A percentile compares a stretch with the other conserved stretches of the same genome.
These are phyloP conservation scores for Mongoloraphidia duomilia DNA, from an alignment of 2,888 invertebrate genomes.

Conservation along the genomic window DNA sequence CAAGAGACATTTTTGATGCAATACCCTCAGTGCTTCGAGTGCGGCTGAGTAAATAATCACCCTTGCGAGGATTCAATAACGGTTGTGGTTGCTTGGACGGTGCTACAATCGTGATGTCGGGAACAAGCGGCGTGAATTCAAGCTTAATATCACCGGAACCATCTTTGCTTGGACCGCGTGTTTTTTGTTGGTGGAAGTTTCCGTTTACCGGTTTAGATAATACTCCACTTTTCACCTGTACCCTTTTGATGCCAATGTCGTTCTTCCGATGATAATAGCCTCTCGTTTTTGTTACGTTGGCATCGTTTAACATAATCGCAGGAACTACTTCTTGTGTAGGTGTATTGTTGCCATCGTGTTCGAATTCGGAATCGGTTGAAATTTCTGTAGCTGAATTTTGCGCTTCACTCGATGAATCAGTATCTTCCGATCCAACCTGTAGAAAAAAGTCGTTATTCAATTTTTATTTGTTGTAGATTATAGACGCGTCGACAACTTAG, in stretches of 20 bases:
- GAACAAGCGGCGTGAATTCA: constrained; percentile 29
- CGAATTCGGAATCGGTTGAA: constrained; percentile 85
- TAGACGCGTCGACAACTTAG: no score
- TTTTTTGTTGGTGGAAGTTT: constrained; percentile 21
- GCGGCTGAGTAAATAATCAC: constrained; percentile 66
- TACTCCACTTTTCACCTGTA: constrained; percentile 41
- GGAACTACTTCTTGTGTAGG: constrained; percentile 56
- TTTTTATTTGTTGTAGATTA: no score
- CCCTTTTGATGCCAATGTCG: constrained; percentile 34
- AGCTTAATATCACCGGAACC: constrained; percentile 24
- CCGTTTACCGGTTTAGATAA: constrained; percentile 32
- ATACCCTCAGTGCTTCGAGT: constrained; percentile 79
- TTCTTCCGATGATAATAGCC: constrained; percentile 23
- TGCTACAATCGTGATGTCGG: constrained; percentile 12
- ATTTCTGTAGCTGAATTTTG: constrained; percentile 84
- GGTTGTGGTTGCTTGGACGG: constrained; percentile 21
- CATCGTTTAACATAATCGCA: constrained; percentile 58
- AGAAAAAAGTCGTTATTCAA: constrained; percentile 16
- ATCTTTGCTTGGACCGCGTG: constrained; percentile 12
- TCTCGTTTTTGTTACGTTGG: constrained; percentile 38
- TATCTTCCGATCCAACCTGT: constrained; percentile 48
- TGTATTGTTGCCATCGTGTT: constrained; percentile 54
- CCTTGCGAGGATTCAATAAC: constrained; percentile 41
- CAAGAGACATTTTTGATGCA: constrained; percentile 73
- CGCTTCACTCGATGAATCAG: constrained; percentile 52